These are phyloP conservation scores for Paramormyrops hopkinsi DNA, from an alignment of 2,797 vertebrate species.

Conservation along the genomic window DNA sequence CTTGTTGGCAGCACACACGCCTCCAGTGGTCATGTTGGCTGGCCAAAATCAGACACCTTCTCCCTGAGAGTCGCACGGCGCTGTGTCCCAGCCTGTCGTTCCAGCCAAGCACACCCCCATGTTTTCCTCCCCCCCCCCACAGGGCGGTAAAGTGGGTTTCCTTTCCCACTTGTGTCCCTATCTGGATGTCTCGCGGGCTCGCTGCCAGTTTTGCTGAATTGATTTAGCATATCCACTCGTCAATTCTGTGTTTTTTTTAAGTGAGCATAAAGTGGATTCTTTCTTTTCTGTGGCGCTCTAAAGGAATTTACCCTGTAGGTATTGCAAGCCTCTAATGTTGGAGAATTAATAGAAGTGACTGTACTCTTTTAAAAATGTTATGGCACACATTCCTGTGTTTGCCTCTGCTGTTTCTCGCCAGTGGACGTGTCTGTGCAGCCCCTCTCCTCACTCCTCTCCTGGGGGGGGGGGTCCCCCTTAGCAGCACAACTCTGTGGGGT, in stretches of 20 bases:
- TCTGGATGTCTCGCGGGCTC: constrained; percentile 27
- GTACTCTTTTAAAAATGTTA: constrained; percentile 32
- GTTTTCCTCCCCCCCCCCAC: background rate
- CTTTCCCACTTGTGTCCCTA: constrained; percentile 22
- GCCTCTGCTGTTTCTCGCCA: background rate
- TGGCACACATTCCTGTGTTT: constrained; percentile 5
- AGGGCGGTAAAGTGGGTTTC: background rate
- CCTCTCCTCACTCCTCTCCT: background rate
- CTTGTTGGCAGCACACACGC: constrained; percentile 5
- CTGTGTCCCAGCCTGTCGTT: background rate
- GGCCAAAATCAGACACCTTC: constrained; percentile 6
- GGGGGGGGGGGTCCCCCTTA: background rate
- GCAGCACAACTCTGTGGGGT: background rate
- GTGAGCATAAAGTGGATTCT: constrained; percentile 41
- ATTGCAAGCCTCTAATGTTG: constrained; percentile 54
- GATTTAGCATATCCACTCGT: constrained; percentile 48
- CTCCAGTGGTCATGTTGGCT: constrained; percentile 6
- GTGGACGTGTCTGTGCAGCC: background rate
- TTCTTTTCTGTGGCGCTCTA: constrained; percentile 32
- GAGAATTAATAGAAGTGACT: constrained; percentile 45
- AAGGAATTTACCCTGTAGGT: constrained; percentile 52
- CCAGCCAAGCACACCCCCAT: background rate
- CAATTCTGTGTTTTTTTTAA: constrained; percentile 32
- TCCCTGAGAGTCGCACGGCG: background rate
- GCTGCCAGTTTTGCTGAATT: constrained; percentile 38